These are phyloP conservation scores for Cerastis rubricosa DNA, from an alignment of 2,888 invertebrate species.

Conservation along the genomic window DNA sequence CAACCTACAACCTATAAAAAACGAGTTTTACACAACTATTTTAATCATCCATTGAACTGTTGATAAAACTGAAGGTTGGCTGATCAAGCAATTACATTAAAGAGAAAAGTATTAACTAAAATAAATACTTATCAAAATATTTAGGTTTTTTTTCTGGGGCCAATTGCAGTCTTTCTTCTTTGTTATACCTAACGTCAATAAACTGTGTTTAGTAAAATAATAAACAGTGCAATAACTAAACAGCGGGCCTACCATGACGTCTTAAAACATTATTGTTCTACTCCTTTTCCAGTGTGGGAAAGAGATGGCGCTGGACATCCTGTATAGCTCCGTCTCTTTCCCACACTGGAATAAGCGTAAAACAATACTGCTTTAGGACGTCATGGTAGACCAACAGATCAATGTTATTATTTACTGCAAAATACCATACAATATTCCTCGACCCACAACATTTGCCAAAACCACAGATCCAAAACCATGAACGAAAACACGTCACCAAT, in stretches of 20 bases:
- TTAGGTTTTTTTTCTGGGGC: too few relatives aligned
- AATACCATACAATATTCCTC: slow-evolving; percentile 6
- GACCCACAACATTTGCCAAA: background rate
- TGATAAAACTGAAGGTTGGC: too few relatives aligned
- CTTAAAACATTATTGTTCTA: too few relatives aligned
- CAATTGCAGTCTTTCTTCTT: background rate
- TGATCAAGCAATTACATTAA: background rate
- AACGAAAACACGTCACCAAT: background rate
- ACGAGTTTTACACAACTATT: background rate
- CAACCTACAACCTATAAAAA: background rate
- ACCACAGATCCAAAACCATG: slow-evolving; percentile 5
- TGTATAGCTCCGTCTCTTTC: too few relatives aligned
- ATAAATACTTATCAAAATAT: too few relatives aligned
- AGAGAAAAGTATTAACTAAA: background rate
- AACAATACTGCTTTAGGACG: too few relatives aligned
- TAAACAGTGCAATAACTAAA: background rate
- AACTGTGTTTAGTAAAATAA: background rate
- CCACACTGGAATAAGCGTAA: too few relatives aligned
- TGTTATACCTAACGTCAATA: background rate
- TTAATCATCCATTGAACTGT: background rate
- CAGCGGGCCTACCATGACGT: too few relatives aligned
- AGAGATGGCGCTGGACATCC: too few relatives aligned
- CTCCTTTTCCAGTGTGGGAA: too few relatives aligned
- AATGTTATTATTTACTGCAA: background rate
- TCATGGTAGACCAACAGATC: too few relatives aligned